Conservation (phyloP, 2,113 vertebrate species). For the Takifugu bimaculatus region DNA sequence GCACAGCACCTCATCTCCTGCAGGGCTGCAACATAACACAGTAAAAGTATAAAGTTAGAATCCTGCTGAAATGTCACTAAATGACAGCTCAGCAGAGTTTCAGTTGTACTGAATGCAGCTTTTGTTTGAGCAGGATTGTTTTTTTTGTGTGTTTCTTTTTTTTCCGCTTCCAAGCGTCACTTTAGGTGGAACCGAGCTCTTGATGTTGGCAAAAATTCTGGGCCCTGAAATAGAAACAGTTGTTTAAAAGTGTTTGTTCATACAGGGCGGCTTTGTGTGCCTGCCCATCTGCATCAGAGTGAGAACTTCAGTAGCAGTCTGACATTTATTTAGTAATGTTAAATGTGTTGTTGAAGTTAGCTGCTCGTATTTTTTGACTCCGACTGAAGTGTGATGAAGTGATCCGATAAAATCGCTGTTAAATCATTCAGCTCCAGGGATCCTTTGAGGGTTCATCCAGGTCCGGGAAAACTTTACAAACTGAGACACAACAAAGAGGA, state of each 20-base stretch:
- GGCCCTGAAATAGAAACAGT: constrained; percentile 39
- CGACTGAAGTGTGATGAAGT: constrained; percentile 44
- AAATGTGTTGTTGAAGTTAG: constrained; percentile 25
- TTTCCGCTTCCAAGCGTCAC: constrained; percentile 52
- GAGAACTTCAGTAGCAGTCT: constrained; percentile 7
- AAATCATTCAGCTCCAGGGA: constrained; percentile 37
- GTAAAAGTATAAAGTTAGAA: constrained; percentile 57
- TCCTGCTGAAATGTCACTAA: constrained; percentile 36
- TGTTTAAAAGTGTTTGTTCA: constrained; percentile 49
- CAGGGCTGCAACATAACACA: constrained; percentile 49
- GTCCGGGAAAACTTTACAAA: constrained; percentile 32
- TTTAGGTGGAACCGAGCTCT: constrained; percentile 35
- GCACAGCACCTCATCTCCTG: constrained; percentile 44
- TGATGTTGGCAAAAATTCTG: constrained; percentile 39
- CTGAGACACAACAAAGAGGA: constrained; percentile 40
- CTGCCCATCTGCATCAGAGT: constrained; percentile 16
- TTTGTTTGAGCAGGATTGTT: constrained; percentile 60
- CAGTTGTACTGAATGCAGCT: constrained; percentile 49
- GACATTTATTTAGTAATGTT: constrained; percentile 15
- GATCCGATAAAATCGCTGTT: constrained; percentile 46
- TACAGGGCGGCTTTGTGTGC: constrained; percentile 16
- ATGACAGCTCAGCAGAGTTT: constrained; percentile 36
- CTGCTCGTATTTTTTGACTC: constrained; percentile 33
- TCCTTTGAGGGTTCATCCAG: constrained; percentile 41
- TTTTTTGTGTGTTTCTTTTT: constrained; percentile 2